Conservation (phyloP, 2,797 vertebrate genomes). For the Craterocephalus amniculus region DNA sequence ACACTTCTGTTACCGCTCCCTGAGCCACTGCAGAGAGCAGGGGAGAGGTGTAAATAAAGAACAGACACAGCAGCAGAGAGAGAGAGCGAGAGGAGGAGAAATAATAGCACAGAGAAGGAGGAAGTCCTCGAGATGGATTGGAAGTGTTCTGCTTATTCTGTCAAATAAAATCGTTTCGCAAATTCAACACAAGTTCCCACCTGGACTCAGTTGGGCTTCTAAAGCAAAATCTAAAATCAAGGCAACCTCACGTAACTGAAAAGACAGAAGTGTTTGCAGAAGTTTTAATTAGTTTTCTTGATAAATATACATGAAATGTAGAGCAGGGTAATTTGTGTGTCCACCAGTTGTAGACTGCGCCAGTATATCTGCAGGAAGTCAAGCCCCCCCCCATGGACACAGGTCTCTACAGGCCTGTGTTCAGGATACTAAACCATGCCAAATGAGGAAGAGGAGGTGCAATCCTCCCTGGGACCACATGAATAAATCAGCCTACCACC, state of each 20-base stretch:
- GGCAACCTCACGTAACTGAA: constrained; percentile 12
- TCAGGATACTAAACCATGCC: constrained; percentile 72
- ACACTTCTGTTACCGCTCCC: constrained; percentile 89
- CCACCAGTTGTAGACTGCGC: constrained; percentile 53
- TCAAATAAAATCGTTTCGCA: constrained; percentile 69
- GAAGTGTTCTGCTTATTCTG: constrained; percentile 61
- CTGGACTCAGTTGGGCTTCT: constrained; percentile 1
- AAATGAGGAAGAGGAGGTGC: constrained; percentile 78
- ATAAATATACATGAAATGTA: constrained; percentile 73
- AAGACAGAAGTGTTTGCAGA: constrained; percentile 19
- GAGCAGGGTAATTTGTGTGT: constrained; percentile 63
- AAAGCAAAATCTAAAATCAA: neutral
- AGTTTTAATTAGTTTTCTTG: constrained; percentile 41
- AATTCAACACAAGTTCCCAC: constrained; percentile 7
- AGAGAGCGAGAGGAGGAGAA: constrained; percentile 46
- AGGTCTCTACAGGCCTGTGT: constrained; percentile 66
- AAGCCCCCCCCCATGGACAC: constrained; percentile 57
- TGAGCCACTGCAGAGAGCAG: constrained; percentile 82
- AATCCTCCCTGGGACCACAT: constrained; percentile 69
- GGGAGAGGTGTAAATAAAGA: constrained; percentile 82
- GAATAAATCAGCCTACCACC: constrained; percentile 77
- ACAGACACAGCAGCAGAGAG: constrained; percentile 67
- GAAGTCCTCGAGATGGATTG: constrained; percentile 71
- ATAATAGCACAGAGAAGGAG: constrained; percentile 58
- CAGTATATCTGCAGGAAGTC: constrained; percentile 64